Percentiles rank a stretch among this genome's conserved stretches.
Evolutionary conservation across 2,797 vertebrate genomes (phyloP).

Genomic region (Sebastes baramenuke): DNA sequence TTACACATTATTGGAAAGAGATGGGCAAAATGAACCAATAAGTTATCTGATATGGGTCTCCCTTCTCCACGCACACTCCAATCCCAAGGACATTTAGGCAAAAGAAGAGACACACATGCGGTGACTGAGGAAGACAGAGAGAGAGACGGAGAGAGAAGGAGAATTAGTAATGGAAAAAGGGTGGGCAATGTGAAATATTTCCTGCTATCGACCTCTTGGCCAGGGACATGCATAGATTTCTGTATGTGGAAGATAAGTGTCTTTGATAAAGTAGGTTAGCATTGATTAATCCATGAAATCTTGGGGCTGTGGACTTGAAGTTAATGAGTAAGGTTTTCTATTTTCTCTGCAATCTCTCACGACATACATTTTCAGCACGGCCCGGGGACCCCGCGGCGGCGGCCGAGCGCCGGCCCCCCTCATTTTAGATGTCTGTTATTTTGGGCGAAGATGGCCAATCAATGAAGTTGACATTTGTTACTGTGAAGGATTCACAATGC

Average conservation of each 20-base stretch:
- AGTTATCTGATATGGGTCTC: slow-evolving; percentile 80
- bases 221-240: slow-evolving; percentile 84
- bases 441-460: slow-evolving; percentile 78
- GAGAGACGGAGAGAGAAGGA: slow-evolving; percentile 38
- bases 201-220: slow-evolving; percentile 82
- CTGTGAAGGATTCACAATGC: slow-evolving; percentile 80
- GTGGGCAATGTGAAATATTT: slow-evolving; percentile 82
- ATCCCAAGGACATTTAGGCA: slow-evolving; percentile 79
- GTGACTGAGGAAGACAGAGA: slow-evolving; percentile 44
- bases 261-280: slow-evolving; percentile 89
- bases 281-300: slow-evolving; percentile 90
- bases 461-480: slow-evolving; percentile 84
- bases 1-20: slow-evolving; percentile 83
- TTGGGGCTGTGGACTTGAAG: slow-evolving; percentile 81
- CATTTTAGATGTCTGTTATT: slow-evolving; percentile 76
- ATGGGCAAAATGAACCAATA: slow-evolving; percentile 81
- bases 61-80: slow-evolving; percentile 60
- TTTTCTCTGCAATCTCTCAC: slow-evolving; percentile 76
- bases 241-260: slow-evolving; percentile 87
- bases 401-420: neutral
- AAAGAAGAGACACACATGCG: slow-evolving; percentile 61
- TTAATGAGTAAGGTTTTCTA: slow-evolving; percentile 86
- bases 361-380: slow-evolving; percentile 64
- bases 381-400: slow-evolving; percentile 53
- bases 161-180: slow-evolving; percentile 70